Evolutionary conservation across 2,888 invertebrate genomes (phyloP), one percentile per base, ranked within the genome.

Genomic region (Mamestra brassicae): DNA sequence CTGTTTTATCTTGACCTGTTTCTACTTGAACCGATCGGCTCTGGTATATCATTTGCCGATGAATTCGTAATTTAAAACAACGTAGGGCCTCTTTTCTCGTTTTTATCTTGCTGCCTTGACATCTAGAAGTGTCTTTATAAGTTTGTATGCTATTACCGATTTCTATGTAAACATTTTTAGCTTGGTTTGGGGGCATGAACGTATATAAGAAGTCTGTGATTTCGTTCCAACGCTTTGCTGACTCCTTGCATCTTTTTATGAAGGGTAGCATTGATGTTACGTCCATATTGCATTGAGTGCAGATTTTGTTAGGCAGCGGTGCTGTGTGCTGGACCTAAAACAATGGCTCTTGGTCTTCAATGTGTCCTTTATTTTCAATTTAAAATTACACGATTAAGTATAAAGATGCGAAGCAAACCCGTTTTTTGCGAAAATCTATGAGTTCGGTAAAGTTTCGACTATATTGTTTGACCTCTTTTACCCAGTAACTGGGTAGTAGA

Each of bases 321-420:
- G 87, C 26, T 45, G 89, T 64, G 11, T 54, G 45, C 89, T 92
- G 92, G 89, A 94, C 89, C 94, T 94, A 94, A 80, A 94, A 94
- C 93, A 93, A 94, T 80, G 84, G 72, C 75, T 84, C 66, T 68
- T 80, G 74, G 78, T 84, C 74, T 87, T 80, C 67, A 83, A 71
- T 79, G 42, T 50, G 54, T 65, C 63, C n/a, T 79, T 64, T 45
- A 61, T 66, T 8, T 55, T 55, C 50, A 74, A 63, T 47, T 68
- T 57, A 10, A 4, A 58, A 67, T 58, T 47, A 71, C 13, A 64
- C 8, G 26, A 36, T 36, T 45, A 62, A n/a, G 34, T 61, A 55
- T 47, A 62, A 4, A 73, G 38, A 42, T 54, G 34, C 61, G 15
- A 45, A 36, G 2, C n/a, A 38, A 38, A n/a, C 38, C n/a, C 3